These are phyloP conservation scores for Plusia festucae DNA, from an alignment of 2,888 invertebrate species.

Conservation along the genomic window DNA sequence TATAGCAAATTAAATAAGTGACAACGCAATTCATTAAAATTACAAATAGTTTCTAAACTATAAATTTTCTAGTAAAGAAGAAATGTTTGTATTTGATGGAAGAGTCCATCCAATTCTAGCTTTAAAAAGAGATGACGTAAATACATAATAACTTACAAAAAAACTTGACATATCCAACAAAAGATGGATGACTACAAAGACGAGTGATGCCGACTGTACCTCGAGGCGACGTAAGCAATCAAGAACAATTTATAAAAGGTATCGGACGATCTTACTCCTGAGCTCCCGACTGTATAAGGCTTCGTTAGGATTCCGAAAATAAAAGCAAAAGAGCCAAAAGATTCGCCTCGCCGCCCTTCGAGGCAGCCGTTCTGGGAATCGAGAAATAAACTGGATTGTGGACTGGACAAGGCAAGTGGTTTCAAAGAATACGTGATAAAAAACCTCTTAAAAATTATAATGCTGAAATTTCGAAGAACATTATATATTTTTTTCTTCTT, in stretches of 20 bases:
- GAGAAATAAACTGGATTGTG: slow-evolving; percentile 19
- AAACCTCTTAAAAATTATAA: background rate
- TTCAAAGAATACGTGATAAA: slow-evolving; percentile 19
- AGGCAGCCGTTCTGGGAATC: slow-evolving; percentile 42
- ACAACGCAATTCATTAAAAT: background rate
- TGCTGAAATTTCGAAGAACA: background rate
- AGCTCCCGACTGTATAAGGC: slow-evolving; percentile 50
- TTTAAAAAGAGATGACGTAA: slow-evolving; percentile 12
- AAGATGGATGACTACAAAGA: slow-evolving; percentile 38
- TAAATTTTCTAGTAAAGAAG: background rate
- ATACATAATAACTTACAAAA: slow-evolving; percentile 17
- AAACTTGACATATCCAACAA: slow-evolving; percentile 18
- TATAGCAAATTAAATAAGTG: slow-evolving; percentile 16
- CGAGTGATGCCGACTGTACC: slow-evolving; percentile 44
- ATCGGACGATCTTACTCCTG: slow-evolving; percentile 51
- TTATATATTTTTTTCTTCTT: background rate
- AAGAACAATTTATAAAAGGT: slow-evolving; percentile 56
- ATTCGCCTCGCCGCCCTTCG: slow-evolving; percentile 45
- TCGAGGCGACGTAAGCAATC: slow-evolving; percentile 47
- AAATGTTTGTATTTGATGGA: background rate
- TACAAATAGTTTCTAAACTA: background rate
- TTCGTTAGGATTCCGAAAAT: slow-evolving; percentile 55
- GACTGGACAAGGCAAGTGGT: slow-evolving; percentile 48
- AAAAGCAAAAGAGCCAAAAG: slow-evolving; percentile 48
- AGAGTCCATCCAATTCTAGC: background rate